Conservation (phyloP, 2,113 vertebrate species). For the Mormyrus lacerda region DNA sequence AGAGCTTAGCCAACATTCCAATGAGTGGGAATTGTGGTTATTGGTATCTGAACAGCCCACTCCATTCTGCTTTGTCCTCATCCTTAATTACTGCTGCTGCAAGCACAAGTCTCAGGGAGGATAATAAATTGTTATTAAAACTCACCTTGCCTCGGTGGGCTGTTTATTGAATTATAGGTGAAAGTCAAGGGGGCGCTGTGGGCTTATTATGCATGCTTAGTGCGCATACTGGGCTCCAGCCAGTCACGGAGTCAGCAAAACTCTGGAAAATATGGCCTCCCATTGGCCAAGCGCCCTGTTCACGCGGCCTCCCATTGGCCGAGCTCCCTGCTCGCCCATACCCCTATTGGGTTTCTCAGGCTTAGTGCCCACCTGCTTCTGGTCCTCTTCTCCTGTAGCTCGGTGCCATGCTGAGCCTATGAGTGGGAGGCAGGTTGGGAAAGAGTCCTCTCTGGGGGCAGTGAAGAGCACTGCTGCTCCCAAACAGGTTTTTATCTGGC, state of each 20-base stretch:
- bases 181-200: slow-evolving; percentile 22
- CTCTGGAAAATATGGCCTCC: background rate
- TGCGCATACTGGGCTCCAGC: slow-evolving; percentile 20
- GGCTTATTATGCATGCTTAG: slow-evolving; percentile 27
- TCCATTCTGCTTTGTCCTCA: slow-evolving; percentile 19
- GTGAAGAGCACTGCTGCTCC: background rate
- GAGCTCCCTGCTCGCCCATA: background rate
- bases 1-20: background rate
- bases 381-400: background rate
- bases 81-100: slow-evolving; percentile 36
- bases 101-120: slow-evolving; percentile 28
- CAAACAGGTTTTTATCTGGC: background rate
- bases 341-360: background rate
- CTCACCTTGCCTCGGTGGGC: slow-evolving; percentile 39
- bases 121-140: slow-evolving; percentile 36
- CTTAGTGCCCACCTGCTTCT: background rate
- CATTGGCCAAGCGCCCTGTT: background rate
- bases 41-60: slow-evolving; percentile 21
- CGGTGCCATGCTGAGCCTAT: background rate
- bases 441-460: background rate
- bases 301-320: background rate
- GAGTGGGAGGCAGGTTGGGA: background rate
- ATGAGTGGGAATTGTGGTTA: background rate
- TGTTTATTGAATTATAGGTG: slow-evolving; percentile 41
- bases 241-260: slow-evolving; percentile 28